Evolutionary conservation across 2,797 vertebrate species (phyloP), one percentile per base, ranked within the genome.

Genomic region (Trematomus bernacchii): DNA sequence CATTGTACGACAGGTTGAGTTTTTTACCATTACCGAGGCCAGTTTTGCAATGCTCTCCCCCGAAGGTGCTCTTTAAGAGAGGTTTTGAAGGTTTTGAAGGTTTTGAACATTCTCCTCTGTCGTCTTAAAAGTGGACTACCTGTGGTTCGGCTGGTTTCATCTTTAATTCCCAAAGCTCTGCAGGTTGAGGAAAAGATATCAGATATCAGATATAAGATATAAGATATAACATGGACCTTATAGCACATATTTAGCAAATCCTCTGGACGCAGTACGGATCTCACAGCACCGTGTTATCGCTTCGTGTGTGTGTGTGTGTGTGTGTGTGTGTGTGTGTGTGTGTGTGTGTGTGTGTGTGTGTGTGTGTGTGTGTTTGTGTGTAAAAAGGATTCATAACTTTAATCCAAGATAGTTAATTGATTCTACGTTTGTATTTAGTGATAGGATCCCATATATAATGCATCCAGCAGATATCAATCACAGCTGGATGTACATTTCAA

Each of bases 371-470:
- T 70, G 43, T 72, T 0, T 54, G 13, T 57, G 33, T 70, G 33
- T 64, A 6, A 23, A 51, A 76, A 48, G 13, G 50, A 72, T 81
- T 83, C 54, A 64, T 70, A 84, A 72, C 66, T 75, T 75, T 82
- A 83, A 91, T 87, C 82, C 15, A 7, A 42, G 62, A 69, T 66
- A 54, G 64, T 18, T 80, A 77, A 84, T 70, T 18, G 80, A 63
- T 81, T 77, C 66, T 14, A n/a, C 57, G 30, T 66, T 67, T 67
- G 43, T 21, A 37, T 63, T 44, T 19, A 8, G 62, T 42, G 46
- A 82, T 77, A 70, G 46, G 65, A 71, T 73, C 14, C 2, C 61
- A 71, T 51, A 53, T 74, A 71, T 66, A 76, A 73, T 40, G 50
- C 61, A 63, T 65, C 33, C 60, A 68, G 71, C 42, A 47, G 54